Conservation (phyloP, 2,797 vertebrate genomes). For the Chaetodon trifasciatus region DNA sequence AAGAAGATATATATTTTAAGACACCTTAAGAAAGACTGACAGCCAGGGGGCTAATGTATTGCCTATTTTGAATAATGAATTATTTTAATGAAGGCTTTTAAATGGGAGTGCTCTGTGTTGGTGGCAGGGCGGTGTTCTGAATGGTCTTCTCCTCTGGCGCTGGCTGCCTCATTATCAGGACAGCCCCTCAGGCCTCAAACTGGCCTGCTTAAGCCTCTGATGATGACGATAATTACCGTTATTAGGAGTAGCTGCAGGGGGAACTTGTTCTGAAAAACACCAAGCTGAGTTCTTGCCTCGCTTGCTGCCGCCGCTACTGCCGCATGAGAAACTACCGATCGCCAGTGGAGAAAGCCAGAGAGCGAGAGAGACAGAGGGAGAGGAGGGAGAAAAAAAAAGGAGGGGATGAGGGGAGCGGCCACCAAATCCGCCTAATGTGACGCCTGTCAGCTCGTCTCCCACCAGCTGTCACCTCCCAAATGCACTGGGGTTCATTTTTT, state of each 20-base stretch:
- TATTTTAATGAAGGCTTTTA: conserved; percentile 88
- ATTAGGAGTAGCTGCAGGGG: conserved; percentile 90
- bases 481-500: conserved; percentile 91
- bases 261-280: conserved; percentile 86
- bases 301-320: conserved; percentile 57
- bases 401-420: conserved; percentile 81
- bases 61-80: conserved; percentile 86
- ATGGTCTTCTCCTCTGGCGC: conserved; percentile 81
- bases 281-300: conserved; percentile 80
- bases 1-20: conserved; percentile 80
- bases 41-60: conserved; percentile 77
- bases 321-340: conserved; percentile 76
- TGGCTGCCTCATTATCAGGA: conserved; percentile 83
- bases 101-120: conserved; percentile 75
- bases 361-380: conserved; percentile 72
- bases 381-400: conserved; percentile 55
- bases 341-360: conserved; percentile 75
- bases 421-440: conserved; percentile 88
- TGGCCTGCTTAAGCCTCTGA: conserved; percentile 88
- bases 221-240: conserved; percentile 90
- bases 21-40: conserved; percentile 81
- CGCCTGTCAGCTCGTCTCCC: conserved; percentile 94
- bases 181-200: conserved; percentile 85
- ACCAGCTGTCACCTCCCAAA: conserved; percentile 91
- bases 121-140: conserved; percentile 78